Evolutionary conservation across 2,113 vertebrate genomes (phyloP).

Genomic region (Peromyscus leucopus): DNA sequence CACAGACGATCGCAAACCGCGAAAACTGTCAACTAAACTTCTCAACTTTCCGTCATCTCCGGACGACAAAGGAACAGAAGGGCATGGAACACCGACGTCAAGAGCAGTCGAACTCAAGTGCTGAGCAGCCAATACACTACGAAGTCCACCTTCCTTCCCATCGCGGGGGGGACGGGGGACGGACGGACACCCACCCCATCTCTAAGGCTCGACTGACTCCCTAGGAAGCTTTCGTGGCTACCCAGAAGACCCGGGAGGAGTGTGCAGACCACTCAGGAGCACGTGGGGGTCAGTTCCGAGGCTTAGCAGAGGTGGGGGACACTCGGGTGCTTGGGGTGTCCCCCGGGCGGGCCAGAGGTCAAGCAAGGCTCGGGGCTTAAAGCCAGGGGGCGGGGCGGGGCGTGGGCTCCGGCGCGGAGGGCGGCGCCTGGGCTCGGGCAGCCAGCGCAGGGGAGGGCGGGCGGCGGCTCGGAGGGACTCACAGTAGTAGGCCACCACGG

Average conservation of each 20-base stretch:
- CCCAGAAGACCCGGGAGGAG: neutral
- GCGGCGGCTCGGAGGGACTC: conserved; percentile 84
- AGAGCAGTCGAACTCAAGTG: neutral
- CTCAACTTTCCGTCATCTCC: neutral
- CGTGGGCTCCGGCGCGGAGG: neutral
- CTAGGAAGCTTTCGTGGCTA: neutral
- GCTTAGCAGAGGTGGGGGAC: fast-evolving
- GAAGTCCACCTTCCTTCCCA: neutral
- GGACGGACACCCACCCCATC: neutral
- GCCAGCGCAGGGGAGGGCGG: too few species aligned
- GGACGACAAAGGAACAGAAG: neutral
- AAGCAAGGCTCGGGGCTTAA: neutral
- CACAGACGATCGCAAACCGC: neutral
- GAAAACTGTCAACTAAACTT: neutral
- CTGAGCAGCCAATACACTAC: neutral
- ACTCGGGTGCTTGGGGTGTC: fast-evolving
- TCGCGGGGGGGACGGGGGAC: neutral
- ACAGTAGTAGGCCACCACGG: conserved; percentile 98
- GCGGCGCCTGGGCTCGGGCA: neutral
- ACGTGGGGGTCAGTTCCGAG: fast-evolving
- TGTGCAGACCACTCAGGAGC: neutral
- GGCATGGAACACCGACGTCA: neutral
- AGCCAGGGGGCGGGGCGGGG: neutral
- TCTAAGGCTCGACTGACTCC: neutral
- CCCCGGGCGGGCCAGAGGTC: neutral